These are phyloP conservation scores for Tragelaphus buxtoni DNA, from an alignment of 2,113 vertebrate genomes.

Conservation along the genomic window DNA sequence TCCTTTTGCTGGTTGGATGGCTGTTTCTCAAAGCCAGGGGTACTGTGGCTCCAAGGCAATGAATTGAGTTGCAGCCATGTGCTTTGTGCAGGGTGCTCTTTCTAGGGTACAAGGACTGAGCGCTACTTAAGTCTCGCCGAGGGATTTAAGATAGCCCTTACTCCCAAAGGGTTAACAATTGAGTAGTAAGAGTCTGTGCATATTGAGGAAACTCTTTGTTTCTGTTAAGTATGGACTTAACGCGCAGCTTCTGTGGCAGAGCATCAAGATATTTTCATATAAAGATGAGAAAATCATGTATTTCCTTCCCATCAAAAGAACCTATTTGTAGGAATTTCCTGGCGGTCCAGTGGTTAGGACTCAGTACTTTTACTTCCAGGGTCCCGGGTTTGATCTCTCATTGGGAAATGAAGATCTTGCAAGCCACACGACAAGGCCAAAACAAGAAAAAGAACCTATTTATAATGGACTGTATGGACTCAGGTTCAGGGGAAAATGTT, in stretches of 20 bases:
- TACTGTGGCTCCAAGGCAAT: background rate
- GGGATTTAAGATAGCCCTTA: background rate
- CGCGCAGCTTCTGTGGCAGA: background rate
- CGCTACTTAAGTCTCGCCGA: background rate
- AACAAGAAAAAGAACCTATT: background rate
- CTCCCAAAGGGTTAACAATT: background rate
- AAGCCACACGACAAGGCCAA: background rate
- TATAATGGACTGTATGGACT: background rate
- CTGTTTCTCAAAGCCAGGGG: slow-evolving; percentile 10
- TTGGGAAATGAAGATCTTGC: background rate
- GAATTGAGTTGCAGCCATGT: background rate
- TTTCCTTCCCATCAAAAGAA: background rate
- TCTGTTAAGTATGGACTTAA: background rate
- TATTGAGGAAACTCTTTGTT: background rate
- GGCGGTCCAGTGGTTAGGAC: background rate
- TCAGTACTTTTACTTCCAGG: background rate
- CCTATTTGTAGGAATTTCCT: background rate
- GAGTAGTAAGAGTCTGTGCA: background rate
- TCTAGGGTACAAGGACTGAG: background rate
- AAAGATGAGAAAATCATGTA: background rate
- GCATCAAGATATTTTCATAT: background rate
- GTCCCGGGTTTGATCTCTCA: background rate
- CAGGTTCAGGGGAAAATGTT: background rate
- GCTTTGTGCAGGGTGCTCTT: background rate
- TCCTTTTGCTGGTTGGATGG: background rate